Base-by-base conservation (phyloP, 2,888 invertebrate genomes). In the Oscheius myriophilus region DNA sequence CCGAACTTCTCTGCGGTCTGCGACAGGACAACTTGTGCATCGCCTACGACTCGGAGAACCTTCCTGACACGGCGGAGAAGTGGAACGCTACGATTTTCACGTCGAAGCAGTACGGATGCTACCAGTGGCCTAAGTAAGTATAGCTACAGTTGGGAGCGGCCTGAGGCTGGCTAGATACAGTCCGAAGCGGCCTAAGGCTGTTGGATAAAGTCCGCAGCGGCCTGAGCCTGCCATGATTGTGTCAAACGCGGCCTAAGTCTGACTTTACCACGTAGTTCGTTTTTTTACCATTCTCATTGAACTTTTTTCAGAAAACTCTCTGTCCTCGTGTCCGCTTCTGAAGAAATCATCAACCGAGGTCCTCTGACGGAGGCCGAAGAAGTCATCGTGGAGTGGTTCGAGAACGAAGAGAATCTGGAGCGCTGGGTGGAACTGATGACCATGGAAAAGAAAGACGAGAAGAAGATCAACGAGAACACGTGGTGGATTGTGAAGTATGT, bases 1-100 rank as follows among this genome's bases (percentile, higher is more conserved):
- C 23, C 25, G 16, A 46, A n/a, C 49, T 61, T 2, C 46, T 63
- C 7, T 69, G 69, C 45, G 69, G 69, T 0, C 33, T 69, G 14
- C 45, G 64, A 11, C 14, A n/a, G 39, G 52, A 69, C 52, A 69
- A 69, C 43, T 14, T 77, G 25, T 75, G 71, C 57, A 61, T 66
- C 55, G 75, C 68, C 7, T 79, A 79, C 64, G 79, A 79, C 52
- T 75, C 73, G 41, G 33, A 67, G 21, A 75, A 71, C 54, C 65
- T 79, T 0, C 79, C 79, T 1, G 51, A 73, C 57, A 75, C 73
- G 0, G 73, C 64, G 51, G 54, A 71, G 46, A 76, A 76, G 57
- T 79, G 79, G 79, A 69, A 73, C 33, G 45, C 61, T n/a, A 71
- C 66, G 18, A 46, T 71, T 0, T 79, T 79, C 62, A 53, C 73